Conservation (phyloP, 2,113 vertebrate genomes). For the Rhipidura dahli region DNA sequence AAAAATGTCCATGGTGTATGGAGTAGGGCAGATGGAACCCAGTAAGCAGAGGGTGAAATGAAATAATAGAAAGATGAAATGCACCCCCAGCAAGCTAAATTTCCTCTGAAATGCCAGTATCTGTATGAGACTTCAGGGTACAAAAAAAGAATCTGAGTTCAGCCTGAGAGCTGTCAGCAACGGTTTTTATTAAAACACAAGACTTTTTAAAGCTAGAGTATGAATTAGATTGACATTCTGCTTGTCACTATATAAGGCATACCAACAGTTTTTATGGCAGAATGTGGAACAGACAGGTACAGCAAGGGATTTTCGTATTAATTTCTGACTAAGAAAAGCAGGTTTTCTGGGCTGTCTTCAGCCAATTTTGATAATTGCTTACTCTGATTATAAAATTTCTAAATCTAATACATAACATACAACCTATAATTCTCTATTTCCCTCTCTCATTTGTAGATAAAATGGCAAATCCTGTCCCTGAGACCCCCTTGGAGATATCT, state of each 20-base stretch:
- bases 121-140: not conserved
- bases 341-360: not conserved
- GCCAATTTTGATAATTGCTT: not conserved
- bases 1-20: not conserved
- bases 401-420: not conserved
- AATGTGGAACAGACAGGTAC: not conserved
- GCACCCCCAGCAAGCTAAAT: not conserved
- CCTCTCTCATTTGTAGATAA: not conserved
- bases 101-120: not conserved
- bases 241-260: not conserved
- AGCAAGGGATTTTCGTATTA: not conserved
- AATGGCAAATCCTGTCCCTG: not conserved
- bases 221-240: not conserved
- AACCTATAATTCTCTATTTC: not conserved
- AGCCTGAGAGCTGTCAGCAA: not conserved
- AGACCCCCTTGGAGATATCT: not conserved
- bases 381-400: not conserved
- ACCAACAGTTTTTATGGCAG: not conserved
- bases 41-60: not conserved
- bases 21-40: not conserved
- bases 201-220: not conserved
- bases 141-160: not conserved
- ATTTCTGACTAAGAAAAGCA: not conserved
- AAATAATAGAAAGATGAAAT: not conserved
- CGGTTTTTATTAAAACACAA: not conserved